These are phyloP conservation scores for Sclerurus mexicanus DNA, from an alignment of 2,113 vertebrate genomes.

Conservation along the genomic window DNA sequence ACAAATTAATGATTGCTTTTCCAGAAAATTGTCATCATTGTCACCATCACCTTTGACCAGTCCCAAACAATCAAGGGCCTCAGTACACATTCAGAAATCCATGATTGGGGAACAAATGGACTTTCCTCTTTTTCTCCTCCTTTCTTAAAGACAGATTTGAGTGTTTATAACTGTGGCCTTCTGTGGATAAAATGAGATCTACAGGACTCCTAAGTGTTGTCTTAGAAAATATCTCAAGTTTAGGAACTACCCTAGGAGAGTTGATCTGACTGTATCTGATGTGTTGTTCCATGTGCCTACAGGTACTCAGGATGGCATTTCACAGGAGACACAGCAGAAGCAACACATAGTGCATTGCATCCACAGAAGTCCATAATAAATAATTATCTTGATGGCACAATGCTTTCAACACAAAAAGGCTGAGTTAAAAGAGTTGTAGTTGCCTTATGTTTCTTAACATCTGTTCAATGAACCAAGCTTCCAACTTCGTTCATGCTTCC, in stretches of 20 bases:
- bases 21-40: background rate
- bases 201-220: background rate
- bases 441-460: background rate
- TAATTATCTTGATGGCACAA: background rate
- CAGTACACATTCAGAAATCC: fast-evolving
- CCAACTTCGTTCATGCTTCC: background rate
- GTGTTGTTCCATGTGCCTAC: background rate
- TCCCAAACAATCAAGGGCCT: background rate
- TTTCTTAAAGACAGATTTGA: background rate
- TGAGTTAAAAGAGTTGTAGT: background rate
- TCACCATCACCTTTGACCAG: background rate
- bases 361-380: background rate
- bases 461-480: background rate
- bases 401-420: background rate
- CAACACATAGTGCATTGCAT: background rate
- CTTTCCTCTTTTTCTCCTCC: background rate
- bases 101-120: background rate
- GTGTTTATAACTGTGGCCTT: background rate
- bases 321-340: background rate
- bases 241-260: background rate
- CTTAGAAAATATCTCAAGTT: background rate
- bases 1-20: background rate
- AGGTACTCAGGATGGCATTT: background rate
- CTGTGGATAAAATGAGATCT: background rate
- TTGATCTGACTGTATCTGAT: background rate